Conservation (phyloP, 2,113 vertebrate species). For the Perognathus longimembris region DNA sequence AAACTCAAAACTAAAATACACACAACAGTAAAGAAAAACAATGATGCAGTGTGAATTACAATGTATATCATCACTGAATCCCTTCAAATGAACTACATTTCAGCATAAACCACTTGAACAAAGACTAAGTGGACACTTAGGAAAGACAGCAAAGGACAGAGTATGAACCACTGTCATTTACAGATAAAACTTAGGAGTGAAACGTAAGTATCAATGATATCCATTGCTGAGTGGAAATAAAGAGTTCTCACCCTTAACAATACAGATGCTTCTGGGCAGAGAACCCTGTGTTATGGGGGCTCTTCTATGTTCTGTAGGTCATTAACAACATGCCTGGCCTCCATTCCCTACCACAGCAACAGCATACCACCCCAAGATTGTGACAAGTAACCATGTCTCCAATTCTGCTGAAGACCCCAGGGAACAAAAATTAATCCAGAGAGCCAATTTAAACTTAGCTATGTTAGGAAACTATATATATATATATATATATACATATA, state of each 20-base stretch:
- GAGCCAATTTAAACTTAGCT: neutral
- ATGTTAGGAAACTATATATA: neutral
- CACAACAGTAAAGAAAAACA: neutral
- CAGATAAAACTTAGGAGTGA: neutral
- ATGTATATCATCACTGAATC: constrained; percentile 15
- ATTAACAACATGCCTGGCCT: neutral
- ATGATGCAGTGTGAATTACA: constrained; percentile 7
- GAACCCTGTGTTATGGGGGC: neutral
- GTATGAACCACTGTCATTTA: neutral
- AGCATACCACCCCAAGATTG: neutral
- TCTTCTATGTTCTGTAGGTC: neutral
- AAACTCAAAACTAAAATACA: constrained; percentile 32
- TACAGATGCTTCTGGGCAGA: fast-evolving
- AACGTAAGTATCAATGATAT: neutral
- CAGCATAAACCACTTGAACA: neutral
- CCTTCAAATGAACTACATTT: neutral
- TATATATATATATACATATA: no score
- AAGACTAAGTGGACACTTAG: neutral
- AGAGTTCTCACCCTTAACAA: neutral
- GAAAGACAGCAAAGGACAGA: neutral
- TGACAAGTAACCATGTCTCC: neutral
- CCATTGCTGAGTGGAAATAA: neutral
- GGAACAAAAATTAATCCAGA: no score
- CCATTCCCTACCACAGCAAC: fast-evolving
- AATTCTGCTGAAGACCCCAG: neutral